These are phyloP conservation scores for Drosophila histrio DNA, from an alignment of 2,888 invertebrate species.

Conservation along the genomic window DNA sequence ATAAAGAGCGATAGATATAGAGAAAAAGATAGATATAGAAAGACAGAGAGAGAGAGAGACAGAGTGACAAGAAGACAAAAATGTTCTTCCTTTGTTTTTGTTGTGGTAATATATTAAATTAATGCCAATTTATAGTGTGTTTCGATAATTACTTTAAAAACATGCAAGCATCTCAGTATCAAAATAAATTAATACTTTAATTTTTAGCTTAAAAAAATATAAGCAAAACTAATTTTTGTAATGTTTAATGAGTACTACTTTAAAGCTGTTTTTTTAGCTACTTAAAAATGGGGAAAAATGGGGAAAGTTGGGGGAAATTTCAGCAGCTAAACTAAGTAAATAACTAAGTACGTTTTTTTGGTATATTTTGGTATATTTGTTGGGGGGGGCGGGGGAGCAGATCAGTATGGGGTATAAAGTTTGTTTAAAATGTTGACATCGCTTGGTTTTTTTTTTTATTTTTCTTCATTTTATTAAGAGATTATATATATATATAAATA, in stretches of 20 bases:
- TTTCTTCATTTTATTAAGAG: slow-evolving; percentile 19
- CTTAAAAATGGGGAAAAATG: slow-evolving; percentile 23
- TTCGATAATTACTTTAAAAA: slow-evolving; percentile 26
- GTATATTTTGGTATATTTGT: slow-evolving; percentile 33
- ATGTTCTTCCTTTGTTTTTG: slow-evolving; percentile 13
- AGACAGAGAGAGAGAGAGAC: neutral
- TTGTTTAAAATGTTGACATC: slow-evolving; percentile 84
- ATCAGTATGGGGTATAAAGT: slow-evolving; percentile 34
- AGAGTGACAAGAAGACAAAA: neutral
- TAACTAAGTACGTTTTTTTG: slow-evolving; percentile 40
- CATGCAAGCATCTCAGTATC: slow-evolving; percentile 47
- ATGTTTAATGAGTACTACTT: slow-evolving; percentile 66
- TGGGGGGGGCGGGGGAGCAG: slow-evolving; percentile 8
- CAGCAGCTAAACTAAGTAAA: slow-evolving; percentile 37
- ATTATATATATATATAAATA: slow-evolving; percentile 24
- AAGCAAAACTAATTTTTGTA: slow-evolving; percentile 63
- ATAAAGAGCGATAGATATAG: slow-evolving; percentile 42
- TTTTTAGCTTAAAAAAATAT: slow-evolving; percentile 53
- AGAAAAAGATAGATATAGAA: neutral
- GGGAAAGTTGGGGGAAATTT: neutral
- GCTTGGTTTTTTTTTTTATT: slow-evolving; percentile 74
- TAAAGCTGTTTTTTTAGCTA: slow-evolving; percentile 42
- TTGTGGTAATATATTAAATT: slow-evolving; percentile 42
- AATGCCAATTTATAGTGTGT: slow-evolving; percentile 9
- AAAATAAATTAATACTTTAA: slow-evolving; percentile 31